phyloP scores from a whole-genome alignment of 2,888 invertebrate genomes.

The Choristoneura rosaceana region DNA sequence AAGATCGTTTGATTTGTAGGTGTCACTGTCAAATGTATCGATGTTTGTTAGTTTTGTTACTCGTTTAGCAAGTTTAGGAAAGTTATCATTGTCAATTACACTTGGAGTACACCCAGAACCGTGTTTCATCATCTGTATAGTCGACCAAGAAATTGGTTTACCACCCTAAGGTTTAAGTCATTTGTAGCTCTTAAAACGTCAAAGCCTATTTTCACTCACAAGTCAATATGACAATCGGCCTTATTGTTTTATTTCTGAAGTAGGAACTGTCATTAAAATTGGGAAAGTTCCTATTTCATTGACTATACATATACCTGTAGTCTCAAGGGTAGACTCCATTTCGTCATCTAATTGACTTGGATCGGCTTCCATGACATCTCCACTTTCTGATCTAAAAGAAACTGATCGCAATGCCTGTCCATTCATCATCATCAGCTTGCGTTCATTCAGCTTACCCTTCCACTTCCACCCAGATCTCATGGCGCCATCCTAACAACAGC shows the following conservation, averaged over 20 bases:
- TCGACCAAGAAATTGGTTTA: too few relatives aligned
- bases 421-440: not conserved
- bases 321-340: too few relatives aligned
- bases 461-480: not conserved
- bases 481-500: not conserved
- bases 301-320: too few relatives aligned
- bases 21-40: constrained; percentile 4
- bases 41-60: not conserved
- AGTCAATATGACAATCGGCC: too few relatives aligned
- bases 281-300: too few relatives aligned
- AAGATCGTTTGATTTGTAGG: constrained; percentile 13
- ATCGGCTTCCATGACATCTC: not conserved
- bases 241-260: too few relatives aligned
- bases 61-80: not conserved
- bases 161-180: too few relatives aligned
- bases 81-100: not conserved
- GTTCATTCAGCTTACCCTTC: not conserved
- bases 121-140: not conserved
- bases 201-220: too few relatives aligned
- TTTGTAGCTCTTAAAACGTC: too few relatives aligned
- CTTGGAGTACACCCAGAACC: not conserved
- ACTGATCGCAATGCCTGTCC: not conserved
- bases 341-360: too few relatives aligned
- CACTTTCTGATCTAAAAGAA: not conserved
- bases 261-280: too few relatives aligned